phyloP scores from a whole-genome alignment of 2,888 invertebrate species.

The Phortica okadai region DNA sequence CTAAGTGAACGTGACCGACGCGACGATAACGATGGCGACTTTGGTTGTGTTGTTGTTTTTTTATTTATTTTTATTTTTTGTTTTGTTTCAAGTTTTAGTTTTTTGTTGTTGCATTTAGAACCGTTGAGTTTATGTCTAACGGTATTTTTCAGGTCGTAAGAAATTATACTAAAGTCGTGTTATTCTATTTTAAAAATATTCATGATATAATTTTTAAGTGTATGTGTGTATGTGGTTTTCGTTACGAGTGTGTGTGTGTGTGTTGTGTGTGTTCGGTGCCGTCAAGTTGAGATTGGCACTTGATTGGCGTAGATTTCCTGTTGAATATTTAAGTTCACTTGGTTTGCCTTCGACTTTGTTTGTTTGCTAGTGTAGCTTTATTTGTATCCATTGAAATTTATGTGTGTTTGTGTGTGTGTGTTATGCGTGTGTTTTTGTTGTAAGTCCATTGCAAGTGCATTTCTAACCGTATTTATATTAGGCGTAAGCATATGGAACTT shows the following conservation, averaged over 20 bases:
- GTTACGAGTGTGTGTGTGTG: conserved; percentile 33
- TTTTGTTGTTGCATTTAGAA: conserved; percentile 41
- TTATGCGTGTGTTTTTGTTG: neutral
- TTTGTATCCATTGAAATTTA: neutral
- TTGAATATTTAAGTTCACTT: conserved; percentile 72
- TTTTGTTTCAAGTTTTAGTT: conserved; percentile 40
- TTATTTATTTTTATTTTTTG: conserved; percentile 40
- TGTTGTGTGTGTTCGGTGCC: conserved; percentile 48
- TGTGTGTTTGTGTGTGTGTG: neutral
- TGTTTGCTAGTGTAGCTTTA: neutral
- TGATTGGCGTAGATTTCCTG: conserved; percentile 75
- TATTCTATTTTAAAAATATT: conserved; percentile 65
- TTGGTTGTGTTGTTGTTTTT: conserved; percentile 17
- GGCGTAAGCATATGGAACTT: neutral
- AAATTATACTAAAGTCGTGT: conserved; percentile 62
- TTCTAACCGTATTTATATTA: conserved; percentile 63
- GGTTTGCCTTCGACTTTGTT: conserved; percentile 44
- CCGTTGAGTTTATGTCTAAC: conserved; percentile 44
- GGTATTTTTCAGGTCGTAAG: conserved; percentile 67
- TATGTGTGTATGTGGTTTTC: conserved; percentile 12
- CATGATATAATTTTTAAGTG: neutral
- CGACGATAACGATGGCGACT: conserved; percentile 10
- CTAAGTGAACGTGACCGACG: conserved; percentile 5
- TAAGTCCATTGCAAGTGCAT: conserved; percentile 54
- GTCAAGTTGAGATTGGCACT: conserved; percentile 72